phyloP scores from a whole-genome alignment of 2,888 invertebrate species.

The Eurytoma adleriae region DNA sequence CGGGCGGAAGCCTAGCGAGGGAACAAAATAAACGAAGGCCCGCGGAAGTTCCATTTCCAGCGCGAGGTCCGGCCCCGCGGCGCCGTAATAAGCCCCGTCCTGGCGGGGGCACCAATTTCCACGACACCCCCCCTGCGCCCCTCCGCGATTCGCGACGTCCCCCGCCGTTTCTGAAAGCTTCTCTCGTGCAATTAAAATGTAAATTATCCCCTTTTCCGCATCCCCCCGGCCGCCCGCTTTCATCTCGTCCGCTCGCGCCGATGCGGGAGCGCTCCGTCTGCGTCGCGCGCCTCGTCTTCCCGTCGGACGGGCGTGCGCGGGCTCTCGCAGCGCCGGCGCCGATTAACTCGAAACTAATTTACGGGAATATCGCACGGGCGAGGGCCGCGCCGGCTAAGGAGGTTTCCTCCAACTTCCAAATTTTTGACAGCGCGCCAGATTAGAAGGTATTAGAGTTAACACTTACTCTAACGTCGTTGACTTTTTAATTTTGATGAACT shows the following conservation, averaged over 20 bases:
- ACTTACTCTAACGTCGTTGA: too few species aligned
- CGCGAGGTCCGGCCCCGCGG: conserved; percentile 24
- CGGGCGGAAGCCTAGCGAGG: neutral
- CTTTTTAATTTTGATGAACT: too few species aligned
- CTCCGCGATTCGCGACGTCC: conserved; percentile 37
- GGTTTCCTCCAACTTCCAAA: neutral
- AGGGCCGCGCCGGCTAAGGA: conserved; percentile 14
- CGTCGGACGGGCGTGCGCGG: conserved; percentile 26
- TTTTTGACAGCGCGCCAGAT: conserved; percentile 6
- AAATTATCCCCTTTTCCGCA: conserved; percentile 69
- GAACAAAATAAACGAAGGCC: conserved; percentile 13
- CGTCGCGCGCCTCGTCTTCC: conserved; percentile 33
- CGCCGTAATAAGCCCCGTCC: conserved; percentile 49
- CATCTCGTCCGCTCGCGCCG: conserved; percentile 37
- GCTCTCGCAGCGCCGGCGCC: conserved; percentile 61
- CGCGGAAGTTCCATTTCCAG: neutral
- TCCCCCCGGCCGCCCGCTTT: neutral
- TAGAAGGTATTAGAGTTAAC: too few species aligned
- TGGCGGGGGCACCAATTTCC: conserved; percentile 52
- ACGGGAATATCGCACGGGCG: conserved; percentile 58
- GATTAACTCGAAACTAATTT: conserved; percentile 72
- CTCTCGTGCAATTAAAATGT: conserved; percentile 71
- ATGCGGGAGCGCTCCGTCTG: conserved; percentile 32
- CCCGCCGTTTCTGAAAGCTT: conserved; percentile 33
- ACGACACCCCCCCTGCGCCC: conserved; percentile 5